Conservation (phyloP, 2,113 vertebrate species). For the Atractosteus spatula region DNA sequence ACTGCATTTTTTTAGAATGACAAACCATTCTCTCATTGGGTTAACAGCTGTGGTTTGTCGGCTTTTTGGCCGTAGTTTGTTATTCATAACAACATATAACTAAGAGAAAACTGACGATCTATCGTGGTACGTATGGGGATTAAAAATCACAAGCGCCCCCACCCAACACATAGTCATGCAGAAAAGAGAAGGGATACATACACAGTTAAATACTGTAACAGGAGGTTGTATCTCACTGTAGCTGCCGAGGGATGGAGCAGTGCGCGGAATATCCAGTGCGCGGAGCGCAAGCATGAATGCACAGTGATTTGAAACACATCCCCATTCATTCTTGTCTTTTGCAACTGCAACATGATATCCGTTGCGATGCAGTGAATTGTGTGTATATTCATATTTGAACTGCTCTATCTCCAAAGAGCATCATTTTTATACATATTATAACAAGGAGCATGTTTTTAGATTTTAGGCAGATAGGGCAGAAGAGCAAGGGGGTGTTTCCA, state of each 20-base stretch:
- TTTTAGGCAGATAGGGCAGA: background rate
- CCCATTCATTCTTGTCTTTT: constrained; percentile 11
- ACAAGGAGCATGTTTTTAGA: background rate
- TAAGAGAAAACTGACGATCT: no score
- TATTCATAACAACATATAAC: no score
- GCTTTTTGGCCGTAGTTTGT: no score
- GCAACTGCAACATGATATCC: constrained; percentile 13
- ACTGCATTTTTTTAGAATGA: no score
- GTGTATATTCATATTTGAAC: background rate
- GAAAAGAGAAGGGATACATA: background rate
- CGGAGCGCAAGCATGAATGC: background rate
- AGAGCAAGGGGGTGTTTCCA: background rate
- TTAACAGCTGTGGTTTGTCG: no score
- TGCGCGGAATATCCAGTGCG: constrained; percentile 3
- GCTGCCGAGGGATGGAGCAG: constrained; percentile 3
- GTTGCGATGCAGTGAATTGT: constrained; percentile 6
- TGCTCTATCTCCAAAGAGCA: no score
- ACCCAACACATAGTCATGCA: no score
- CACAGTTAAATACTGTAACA: background rate
- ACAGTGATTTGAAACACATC: background rate
- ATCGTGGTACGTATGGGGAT: no score
- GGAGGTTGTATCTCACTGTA: constrained; percentile 1
- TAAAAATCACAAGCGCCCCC: no score
- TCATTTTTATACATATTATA: background rate
- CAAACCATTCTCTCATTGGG: no score